Percentiles rank a stretch among this genome's conserved stretches.
Conservation (phyloP, 2,888 invertebrate genomes). For the Catocala sponsa region DNA sequence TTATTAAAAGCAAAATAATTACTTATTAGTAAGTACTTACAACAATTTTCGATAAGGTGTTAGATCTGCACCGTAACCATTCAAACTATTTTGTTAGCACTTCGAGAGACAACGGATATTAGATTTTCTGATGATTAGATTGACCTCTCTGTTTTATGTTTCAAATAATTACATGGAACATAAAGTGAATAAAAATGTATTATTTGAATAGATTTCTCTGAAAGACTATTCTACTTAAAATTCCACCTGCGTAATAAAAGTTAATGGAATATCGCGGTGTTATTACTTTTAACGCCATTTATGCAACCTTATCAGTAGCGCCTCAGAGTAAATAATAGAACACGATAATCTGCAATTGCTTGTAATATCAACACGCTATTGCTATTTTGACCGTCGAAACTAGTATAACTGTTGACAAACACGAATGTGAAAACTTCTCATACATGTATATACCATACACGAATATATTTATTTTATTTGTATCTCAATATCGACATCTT, state of each 20-base stretch:
- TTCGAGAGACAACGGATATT: too few relatives aligned
- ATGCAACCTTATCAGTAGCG: not conserved
- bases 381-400: not conserved
- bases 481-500: slow-evolving; percentile 36
- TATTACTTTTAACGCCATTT: not conserved
- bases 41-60: too few relatives aligned
- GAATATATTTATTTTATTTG: slow-evolving; percentile 31
- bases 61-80: too few relatives aligned
- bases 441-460: slow-evolving; percentile 1
- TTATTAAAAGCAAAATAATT: too few relatives aligned
- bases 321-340: not conserved
- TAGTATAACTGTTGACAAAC: slow-evolving; percentile 1
- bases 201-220: too few relatives aligned
- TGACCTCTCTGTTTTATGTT: too few relatives aligned
- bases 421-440: not conserved
- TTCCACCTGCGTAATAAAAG: not conserved
- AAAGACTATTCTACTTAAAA: not conserved
- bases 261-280: not conserved
- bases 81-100: too few relatives aligned
- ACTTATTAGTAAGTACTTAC: too few relatives aligned
- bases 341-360: not conserved
- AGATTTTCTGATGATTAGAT: too few relatives aligned
- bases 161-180: too few relatives aligned
- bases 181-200: too few relatives aligned
- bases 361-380: not conserved